Base-by-base conservation (phyloP, 1,140 invertebrate genomes). In the Drosophila ficusphila region DNA sequence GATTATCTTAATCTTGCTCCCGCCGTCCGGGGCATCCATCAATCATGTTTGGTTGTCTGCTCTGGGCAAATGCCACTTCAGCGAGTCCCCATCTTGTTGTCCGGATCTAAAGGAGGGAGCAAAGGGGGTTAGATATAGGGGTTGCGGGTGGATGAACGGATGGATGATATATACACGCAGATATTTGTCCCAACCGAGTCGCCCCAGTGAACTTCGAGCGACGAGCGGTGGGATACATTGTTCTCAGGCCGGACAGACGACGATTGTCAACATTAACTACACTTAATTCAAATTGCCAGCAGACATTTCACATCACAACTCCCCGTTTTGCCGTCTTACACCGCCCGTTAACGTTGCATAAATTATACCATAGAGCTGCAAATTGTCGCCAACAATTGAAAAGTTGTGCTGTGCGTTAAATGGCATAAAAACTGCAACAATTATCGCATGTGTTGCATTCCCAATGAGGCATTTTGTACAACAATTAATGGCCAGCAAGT, bases 191-290 rank as follows among this genome's bases (percentile, higher is more conserved):
- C 47, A 25, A 25, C 33, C 11, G 34, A 61, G 16, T 33, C 39
- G 60, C 34, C 29, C 44, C 42, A 65, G 44, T 51, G 44, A 67
- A 67, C 62, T 67, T 9, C 38, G 11, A 39, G 48, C 23, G 14
- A 27, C 12, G 33, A 25, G 31, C 12, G 36, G 52, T 76, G 48
- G 29, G 65, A 53, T 31, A 27, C 67, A 54, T 49, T 68, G 56
- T 42, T 79, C 51, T 31, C 72, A 12, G 53, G 47, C 51, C 44
- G 48, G 52, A 51, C 58, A 51, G 58, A 68, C 78, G 78, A 74
- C 79, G 78, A 77, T 77, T 82, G 79, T 83, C 74, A 83, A 78
- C 79, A 83, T 83, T 83, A 83, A 83, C 69, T 83, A 83, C 79
- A 78, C 79, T 83, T 83, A 83, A 83, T 83, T 83, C 79, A 78